These are phyloP conservation scores for Stomorhina lunata DNA, from an alignment of 2,888 invertebrate species.

Conservation along the genomic window DNA sequence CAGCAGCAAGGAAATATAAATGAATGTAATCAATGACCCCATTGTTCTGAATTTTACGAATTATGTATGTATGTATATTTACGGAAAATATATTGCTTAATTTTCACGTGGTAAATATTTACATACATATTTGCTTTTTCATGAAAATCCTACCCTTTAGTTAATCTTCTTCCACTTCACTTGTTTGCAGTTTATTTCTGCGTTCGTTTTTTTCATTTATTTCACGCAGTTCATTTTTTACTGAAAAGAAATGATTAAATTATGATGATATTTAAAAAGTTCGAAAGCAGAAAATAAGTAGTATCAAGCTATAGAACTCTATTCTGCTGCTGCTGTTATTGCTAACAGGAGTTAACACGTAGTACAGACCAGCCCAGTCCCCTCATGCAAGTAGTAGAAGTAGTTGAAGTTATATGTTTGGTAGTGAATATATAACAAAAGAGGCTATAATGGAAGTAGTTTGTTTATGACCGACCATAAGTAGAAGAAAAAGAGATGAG, in stretches of 20 bases:
- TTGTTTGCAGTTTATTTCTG: not conserved
- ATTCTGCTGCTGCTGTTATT: not conserved
- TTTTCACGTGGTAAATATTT: too few species aligned
- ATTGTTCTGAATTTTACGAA: too few species aligned
- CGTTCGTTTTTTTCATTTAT: not conserved
- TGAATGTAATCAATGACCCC: too few species aligned
- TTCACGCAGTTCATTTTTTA: constrained; percentile 35
- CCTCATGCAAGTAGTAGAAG: not conserved
- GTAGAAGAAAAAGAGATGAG: not conserved
- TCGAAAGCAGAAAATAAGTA: not conserved
- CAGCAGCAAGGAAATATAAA: too few species aligned
- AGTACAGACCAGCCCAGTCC: too few species aligned
- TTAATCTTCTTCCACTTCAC: not conserved
- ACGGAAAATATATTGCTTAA: too few species aligned
- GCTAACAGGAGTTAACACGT: too few species aligned
- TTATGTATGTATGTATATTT: too few species aligned
- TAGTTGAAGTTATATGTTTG: not conserved
- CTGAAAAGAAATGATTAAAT: constrained; percentile 44
- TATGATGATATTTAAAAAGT: constrained; percentile 33
- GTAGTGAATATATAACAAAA: too few species aligned
- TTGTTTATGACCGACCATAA: constrained; percentile 33
- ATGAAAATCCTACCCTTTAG: not conserved
- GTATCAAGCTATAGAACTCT: not conserved
- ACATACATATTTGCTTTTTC: too few species aligned
- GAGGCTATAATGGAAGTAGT: constrained; percentile 19